A percentile compares a stretch with the other conserved stretches of the same genome.
These are phyloP conservation scores for Ondatra zibethicus DNA, from an alignment of 2,113 vertebrate genomes.

Conservation along the genomic window DNA sequence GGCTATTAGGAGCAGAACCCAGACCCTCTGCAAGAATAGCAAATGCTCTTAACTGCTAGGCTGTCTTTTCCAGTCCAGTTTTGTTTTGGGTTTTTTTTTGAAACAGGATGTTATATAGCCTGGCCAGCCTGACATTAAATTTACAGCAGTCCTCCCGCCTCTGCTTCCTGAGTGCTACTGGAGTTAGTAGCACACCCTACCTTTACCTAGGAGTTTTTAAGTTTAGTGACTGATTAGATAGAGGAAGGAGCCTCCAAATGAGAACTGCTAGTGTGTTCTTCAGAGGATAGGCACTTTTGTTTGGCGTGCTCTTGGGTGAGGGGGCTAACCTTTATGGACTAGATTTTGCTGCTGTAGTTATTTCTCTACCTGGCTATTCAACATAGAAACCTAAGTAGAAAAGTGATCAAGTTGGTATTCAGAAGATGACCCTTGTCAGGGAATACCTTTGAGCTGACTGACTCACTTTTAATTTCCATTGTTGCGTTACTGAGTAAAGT, in stretches of 20 bases:
- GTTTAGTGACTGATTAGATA: neutral
- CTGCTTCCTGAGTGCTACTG: neutral
- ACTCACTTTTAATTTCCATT: constrained; percentile 16
- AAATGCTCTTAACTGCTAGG: neutral
- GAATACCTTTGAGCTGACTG: neutral
- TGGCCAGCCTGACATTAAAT: neutral
- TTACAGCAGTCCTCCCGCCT: neutral
- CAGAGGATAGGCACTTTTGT: neutral
- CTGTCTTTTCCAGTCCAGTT: neutral
- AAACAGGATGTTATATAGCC: neutral
- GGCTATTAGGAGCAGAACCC: neutral
- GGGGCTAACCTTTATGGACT: neutral
- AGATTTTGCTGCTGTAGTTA: constrained; percentile 27
- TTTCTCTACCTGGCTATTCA: constrained; percentile 19
- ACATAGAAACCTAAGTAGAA: neutral
- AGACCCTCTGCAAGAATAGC: neutral
- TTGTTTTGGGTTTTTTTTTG: neutral
- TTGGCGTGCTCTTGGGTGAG: neutral
- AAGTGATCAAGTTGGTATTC: neutral
- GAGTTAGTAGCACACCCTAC: too few relatives aligned
- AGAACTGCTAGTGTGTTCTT: neutral
- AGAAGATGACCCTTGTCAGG: neutral
- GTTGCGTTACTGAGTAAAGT: neutral
- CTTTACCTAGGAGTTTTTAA: neutral
- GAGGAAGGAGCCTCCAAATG: neutral